Evolutionary conservation across 2,797 vertebrate genomes (phyloP), one percentile per base, ranked within the genome.

Genomic region (Eulemur mongoz): DNA sequence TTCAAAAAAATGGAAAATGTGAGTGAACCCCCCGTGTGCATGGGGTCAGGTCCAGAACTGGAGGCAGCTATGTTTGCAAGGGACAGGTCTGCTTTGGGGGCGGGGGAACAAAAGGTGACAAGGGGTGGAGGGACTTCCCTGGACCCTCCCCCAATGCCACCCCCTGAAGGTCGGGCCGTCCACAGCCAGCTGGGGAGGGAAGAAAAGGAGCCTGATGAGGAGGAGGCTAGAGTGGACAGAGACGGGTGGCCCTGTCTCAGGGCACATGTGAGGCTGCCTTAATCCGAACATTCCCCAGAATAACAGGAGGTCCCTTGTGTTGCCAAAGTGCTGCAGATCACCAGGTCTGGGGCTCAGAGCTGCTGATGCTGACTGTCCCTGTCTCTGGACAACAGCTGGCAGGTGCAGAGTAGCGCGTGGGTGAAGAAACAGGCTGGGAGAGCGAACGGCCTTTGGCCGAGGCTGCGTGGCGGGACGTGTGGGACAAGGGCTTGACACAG

Each of bases 181-280:
- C 85, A 38, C 9, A 50, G 43, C 13, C 72, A 38, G 30, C 20
- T 25, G 1, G 67, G 38, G 11, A 93, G 38, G 40, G 54, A 3
- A 38, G 32, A 43, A 27, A 72, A 45, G 43, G n/a, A 22, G 14
- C 2, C 3, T 0, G 0, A 8, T 0, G 52, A 52, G 30, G 25
- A 83, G n/a, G 43, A 48, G 65, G 52, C 30, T 27, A 20, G 32
- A 12, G 11, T 2, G 48, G 38, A 22, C 0, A 38, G 0, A 38
- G 61, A 61, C 5, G 1, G 6, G 14, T 5, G 22, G 40, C 35
- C 57, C 32, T 45, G 20, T 15, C 79, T 76, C 32, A 48, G 27
- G 78, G 23, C 13, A 8, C 0, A 1, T 23, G 27, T 8, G 35
- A 84, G 13, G 35, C 35, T 50, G 17, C 35, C 13, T 43, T 65